Conservation (phyloP, 2,888 invertebrate genomes). For the Lasioglossum marginatum region DNA sequence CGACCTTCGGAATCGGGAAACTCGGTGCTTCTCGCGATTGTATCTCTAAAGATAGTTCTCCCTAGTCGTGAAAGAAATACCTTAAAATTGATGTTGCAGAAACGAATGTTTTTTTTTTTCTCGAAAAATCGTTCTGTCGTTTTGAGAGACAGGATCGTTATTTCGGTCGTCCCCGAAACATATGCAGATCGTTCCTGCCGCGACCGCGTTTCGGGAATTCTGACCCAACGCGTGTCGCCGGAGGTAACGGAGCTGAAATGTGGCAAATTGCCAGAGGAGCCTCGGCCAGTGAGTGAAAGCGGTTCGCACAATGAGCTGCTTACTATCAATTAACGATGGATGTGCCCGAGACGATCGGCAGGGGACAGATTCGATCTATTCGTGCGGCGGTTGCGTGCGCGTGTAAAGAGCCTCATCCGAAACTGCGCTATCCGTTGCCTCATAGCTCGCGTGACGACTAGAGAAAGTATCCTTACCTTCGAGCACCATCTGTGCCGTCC, state of each 20-base stretch:
- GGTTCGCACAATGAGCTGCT: not conserved
- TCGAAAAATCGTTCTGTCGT: not conserved
- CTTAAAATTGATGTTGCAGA: not conserved
- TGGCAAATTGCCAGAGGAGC: not conserved
- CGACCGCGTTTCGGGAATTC: not conserved
- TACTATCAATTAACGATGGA: not conserved
- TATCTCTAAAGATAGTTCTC: not conserved
- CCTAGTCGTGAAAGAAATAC: not conserved
- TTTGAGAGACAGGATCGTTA: not conserved
- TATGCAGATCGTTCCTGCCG: not conserved
- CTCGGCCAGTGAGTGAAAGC: not conserved
- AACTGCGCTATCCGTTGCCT: conserved; percentile 27
- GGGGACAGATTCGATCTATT: not conserved
- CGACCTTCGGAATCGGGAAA: not conserved
- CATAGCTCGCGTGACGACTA: not conserved
- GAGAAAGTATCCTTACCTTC: conserved; percentile 73
- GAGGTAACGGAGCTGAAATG: not conserved
- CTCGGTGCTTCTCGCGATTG: not conserved
- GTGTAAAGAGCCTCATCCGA: conserved; percentile 16
- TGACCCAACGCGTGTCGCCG: not conserved
- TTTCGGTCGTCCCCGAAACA: not conserved
- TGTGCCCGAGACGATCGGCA: too few species aligned
- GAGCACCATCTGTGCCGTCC: conserved; percentile 51
- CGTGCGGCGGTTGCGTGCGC: not conserved
- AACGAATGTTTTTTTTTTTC: not conserved